phyloP scores from a whole-genome alignment of 2,888 invertebrate species.

The Oasisia sp. region DNA sequence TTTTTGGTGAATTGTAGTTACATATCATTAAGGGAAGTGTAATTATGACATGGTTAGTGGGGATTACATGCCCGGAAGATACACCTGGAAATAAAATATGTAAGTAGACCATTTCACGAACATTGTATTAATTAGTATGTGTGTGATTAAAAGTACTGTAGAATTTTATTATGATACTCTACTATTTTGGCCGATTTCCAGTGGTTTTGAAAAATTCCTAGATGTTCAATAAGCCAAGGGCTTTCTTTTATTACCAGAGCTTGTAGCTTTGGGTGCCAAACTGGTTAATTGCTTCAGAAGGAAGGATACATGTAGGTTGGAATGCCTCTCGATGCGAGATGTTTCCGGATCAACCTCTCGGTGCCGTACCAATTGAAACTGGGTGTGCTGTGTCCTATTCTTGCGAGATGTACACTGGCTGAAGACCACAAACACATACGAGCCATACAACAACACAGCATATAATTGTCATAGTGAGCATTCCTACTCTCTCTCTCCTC shows the following conservation, averaged over 20 bases:
- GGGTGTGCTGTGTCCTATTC: constrained; percentile 64
- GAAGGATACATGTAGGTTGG: constrained; percentile 65
- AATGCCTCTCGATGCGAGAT: constrained; percentile 58
- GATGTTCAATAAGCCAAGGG: too few relatives aligned
- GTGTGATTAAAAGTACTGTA: too few relatives aligned
- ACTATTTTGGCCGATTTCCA: too few relatives aligned
- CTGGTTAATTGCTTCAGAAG: not conserved
- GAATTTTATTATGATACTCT: too few relatives aligned
- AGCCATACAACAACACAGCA: not conserved
- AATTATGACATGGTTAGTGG: too few relatives aligned
- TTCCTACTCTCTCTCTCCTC: not conserved
- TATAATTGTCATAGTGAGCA: not conserved
- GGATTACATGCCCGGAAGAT: too few relatives aligned
- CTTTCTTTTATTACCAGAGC: too few relatives aligned
- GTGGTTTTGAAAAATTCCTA: not conserved
- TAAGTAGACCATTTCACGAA: too few relatives aligned
- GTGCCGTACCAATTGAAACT: constrained; percentile 67
- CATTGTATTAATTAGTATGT: too few relatives aligned
- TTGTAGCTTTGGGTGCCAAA: not conserved
- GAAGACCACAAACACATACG: constrained; percentile 34
- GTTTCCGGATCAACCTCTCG: constrained; percentile 63
- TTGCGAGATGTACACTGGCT: constrained; percentile 64
- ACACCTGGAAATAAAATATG: too few relatives aligned
- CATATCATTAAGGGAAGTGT: too few relatives aligned
- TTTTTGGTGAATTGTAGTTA: too few relatives aligned